phyloP scores from a whole-genome alignment of 2,888 invertebrate genomes.

The Acholoe squamosa region DNA sequence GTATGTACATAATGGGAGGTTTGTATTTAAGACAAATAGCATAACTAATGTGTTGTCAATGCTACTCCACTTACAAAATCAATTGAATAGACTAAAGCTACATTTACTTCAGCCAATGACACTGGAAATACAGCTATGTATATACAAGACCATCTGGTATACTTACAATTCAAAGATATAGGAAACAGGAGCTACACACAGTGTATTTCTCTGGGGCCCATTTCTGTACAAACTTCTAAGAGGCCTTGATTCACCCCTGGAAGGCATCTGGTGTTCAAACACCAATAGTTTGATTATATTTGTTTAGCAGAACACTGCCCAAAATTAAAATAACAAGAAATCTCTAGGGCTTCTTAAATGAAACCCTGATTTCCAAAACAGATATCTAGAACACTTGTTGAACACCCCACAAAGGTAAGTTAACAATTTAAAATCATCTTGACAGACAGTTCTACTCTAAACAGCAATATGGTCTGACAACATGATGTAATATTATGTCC shows the following conservation, averaged over 20 bases:
- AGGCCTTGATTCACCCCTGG: neutral
- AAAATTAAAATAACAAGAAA: neutral
- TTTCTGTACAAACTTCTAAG: neutral
- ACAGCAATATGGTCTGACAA: neutral
- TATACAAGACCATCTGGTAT: neutral
- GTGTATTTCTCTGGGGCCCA: neutral
- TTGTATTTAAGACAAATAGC: neutral
- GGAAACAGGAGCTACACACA: neutral
- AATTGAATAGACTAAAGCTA: neutral
- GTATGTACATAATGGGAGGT: neutral
- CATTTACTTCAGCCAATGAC: neutral
- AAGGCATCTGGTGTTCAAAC: neutral
- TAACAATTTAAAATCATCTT: neutral
- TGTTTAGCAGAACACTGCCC: slow-evolving; percentile 53
- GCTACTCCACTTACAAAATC: slow-evolving; percentile 7
- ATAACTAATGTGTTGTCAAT: neutral
- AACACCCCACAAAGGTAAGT: neutral
- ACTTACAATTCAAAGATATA: slow-evolving; percentile 1
- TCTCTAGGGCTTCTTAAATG: slow-evolving; percentile 34
- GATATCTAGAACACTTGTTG: neutral
- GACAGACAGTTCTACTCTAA: neutral
- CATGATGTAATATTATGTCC: neutral
- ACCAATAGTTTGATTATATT: neutral
- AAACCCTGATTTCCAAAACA: neutral
- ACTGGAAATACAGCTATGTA: neutral